Conservation (phyloP, 2,113 vertebrate species). For the Electrona antarctica region DNA sequence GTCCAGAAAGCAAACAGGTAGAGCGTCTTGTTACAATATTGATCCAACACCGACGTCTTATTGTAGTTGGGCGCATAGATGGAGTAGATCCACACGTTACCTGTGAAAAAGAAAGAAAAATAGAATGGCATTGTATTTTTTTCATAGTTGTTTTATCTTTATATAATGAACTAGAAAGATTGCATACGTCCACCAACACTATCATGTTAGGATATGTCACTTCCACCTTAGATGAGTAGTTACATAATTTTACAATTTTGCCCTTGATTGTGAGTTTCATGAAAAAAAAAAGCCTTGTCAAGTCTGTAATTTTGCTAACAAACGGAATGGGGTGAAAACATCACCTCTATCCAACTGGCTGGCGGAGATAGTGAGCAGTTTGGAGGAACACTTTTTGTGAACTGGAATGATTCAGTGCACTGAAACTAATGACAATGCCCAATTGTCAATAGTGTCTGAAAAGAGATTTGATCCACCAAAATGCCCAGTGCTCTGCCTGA, state of each 20-base stretch:
- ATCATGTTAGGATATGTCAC: background rate
- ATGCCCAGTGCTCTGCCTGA: too few species aligned
- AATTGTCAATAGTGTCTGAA: too few species aligned
- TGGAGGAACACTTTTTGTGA: too few species aligned
- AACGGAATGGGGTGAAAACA: too few species aligned
- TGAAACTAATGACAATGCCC: too few species aligned
- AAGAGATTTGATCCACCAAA: too few species aligned
- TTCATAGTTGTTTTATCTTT: background rate
- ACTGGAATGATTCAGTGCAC: too few species aligned
- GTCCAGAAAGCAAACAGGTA: slow-evolving; percentile 79
- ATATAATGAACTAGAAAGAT: background rate
- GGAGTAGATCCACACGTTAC: slow-evolving; percentile 80
- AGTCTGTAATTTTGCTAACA: too few species aligned
- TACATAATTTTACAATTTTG: background rate
- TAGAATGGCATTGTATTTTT: background rate
- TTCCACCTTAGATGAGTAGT: background rate
- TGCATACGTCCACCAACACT: background rate
- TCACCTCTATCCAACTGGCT: too few species aligned
- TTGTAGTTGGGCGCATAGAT: slow-evolving; percentile 75
- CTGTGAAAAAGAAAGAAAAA: slow-evolving; percentile 35
- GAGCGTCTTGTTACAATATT: slow-evolving; percentile 68
- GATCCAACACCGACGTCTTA: slow-evolving; percentile 25
- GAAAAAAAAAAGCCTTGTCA: too few species aligned
- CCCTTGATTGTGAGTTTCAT: background rate
- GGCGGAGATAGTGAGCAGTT: too few species aligned